Evolutionary conservation across 2,888 invertebrate genomes (phyloP), one percentile per base, ranked within the genome.

Genomic region (Eupithecia inturbata): DNA sequence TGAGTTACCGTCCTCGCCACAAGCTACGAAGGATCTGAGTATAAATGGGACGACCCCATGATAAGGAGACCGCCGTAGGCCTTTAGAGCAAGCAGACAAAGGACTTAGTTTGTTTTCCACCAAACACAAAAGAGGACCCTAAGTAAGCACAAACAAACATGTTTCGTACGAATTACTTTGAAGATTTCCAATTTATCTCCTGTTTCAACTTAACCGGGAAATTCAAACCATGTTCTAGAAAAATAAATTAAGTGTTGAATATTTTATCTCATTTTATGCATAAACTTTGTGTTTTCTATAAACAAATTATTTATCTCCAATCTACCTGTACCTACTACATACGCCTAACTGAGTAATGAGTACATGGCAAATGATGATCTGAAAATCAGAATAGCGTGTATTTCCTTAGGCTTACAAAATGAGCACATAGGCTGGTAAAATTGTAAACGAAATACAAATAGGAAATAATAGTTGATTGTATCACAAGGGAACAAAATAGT

Each of bases 41-140:
- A 77, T 76, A 77, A 77, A 79, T 81, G 84, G 85, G 85, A 81
- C 84, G 78, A 81, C 80, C 82, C 36, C 80, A 80, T 83, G 90
- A 90, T 90, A 90, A 89, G 91, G 85, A 90, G 87, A 89, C 87
- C 85, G 89, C 92, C 87, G 83, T 83, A 85, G 90, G 92, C 86
- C 81, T 80, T 79, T 78, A 83, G 82, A 81, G 81, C 82, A 79
- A 79, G 75, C 84, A 85, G 85, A 91, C 92, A 92, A 92, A 91
- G 89, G 88, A 87, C 87, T 87, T 87, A 86, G 88, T 89, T 90
- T 91, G 88, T 88, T 88, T 89, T 88, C 85, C 80, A 82, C 85
- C 82, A 86, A 87, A 88, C 86, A 91, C 90, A 92, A 91, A 91
- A 90, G 88, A 85, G 84, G 84, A 85, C 86, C 89, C 88, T 87